Conservation (phyloP, 2,888 invertebrate genomes). For the Drosophila prostipennis region DNA sequence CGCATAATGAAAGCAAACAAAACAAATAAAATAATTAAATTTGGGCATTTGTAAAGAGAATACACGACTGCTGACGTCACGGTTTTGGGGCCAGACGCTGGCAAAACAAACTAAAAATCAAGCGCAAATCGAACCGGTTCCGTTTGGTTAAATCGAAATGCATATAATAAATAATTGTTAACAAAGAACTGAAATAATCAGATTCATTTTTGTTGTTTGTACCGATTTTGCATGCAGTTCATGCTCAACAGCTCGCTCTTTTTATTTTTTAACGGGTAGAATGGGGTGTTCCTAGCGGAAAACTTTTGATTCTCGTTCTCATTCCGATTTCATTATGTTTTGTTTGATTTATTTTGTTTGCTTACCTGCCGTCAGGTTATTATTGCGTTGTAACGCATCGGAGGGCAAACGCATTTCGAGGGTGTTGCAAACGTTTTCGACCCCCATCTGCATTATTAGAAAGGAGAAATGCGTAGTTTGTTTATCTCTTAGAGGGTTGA, state of each 20-base stretch:
- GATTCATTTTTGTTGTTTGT: conserved; percentile 12
- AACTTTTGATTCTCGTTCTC: not conserved
- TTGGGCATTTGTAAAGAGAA: conserved; percentile 26
- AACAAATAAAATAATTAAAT: conserved; percentile 28
- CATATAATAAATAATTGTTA: conserved; percentile 27
- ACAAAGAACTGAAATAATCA: conserved; percentile 39
- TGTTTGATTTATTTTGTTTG: conserved; percentile 1
- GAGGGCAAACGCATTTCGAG: not conserved
- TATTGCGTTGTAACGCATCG: conserved; percentile 34
- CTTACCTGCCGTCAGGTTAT: conserved; percentile 7
- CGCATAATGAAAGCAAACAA: conserved; percentile 47
- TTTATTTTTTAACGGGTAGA: conserved; percentile 1
- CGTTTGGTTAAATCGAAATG: conserved; percentile 42
- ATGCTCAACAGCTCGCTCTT: not conserved
- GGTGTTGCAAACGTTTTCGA: not conserved
- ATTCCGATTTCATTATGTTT: conserved; percentile 3
- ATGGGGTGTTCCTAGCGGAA: conserved; percentile 8
- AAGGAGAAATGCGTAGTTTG: conserved; percentile 1
- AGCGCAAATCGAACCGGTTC: conserved; percentile 54
- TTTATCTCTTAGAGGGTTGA: conserved; percentile 6
- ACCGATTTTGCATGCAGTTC: conserved; percentile 13
- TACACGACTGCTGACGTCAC: conserved; percentile 22
- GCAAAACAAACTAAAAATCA: conserved; percentile 17
- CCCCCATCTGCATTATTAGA: not conserved
- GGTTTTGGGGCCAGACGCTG: conserved; percentile 4